Evolutionary conservation across 2,113 vertebrate genomes (phyloP), one percentile per base, ranked within the genome.

Genomic region (Silurus glanis): DNA sequence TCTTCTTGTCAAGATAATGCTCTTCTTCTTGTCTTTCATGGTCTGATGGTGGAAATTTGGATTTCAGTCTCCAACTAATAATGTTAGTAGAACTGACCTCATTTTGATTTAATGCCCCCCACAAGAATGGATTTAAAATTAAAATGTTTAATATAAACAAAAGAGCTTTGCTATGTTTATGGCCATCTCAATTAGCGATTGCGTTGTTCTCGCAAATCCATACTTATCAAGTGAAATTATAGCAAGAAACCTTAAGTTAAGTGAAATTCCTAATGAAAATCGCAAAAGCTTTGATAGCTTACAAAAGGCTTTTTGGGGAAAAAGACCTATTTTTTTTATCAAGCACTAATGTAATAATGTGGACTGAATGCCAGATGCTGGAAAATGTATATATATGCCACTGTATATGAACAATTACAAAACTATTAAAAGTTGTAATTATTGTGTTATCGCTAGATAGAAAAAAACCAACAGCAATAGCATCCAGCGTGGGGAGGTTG

Each of bases 1-100:
- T 53, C 28, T 56, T 64, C 47, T 37, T 25, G 37, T 14, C 25
- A 80, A 10, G 19, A 59, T 58, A 21, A 80, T 84, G 67, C 0
- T 61, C 66, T 37, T 1, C 49, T 71, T 72, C 56, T 45, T 80
- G 66, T 53, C 53, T 66, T 71, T 67, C 9, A 21, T 82, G 23
- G 13, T 28, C 87, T 85, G 69, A 79, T 16, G 76, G 17, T 21
- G 28, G 56, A 8, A 59, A 80, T 80, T 58, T 80, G 16, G 14
- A 80, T 59, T 78, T 78, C 49, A 55, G 74, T 55, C 12, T 53
- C 12, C 23, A 76, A 3, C n/a, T 25, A 25, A n/a, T 76, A 45
- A 51, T 16, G 74, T 14, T 80, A 37, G 1, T 28, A 55, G 9
- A 53, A 76, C 74, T 55, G 23, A 14, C 6, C 23, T 14, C 49